Evolutionary conservation across 2,888 invertebrate species (phyloP).

Genomic region (Meiosimyza platycephala): DNA sequence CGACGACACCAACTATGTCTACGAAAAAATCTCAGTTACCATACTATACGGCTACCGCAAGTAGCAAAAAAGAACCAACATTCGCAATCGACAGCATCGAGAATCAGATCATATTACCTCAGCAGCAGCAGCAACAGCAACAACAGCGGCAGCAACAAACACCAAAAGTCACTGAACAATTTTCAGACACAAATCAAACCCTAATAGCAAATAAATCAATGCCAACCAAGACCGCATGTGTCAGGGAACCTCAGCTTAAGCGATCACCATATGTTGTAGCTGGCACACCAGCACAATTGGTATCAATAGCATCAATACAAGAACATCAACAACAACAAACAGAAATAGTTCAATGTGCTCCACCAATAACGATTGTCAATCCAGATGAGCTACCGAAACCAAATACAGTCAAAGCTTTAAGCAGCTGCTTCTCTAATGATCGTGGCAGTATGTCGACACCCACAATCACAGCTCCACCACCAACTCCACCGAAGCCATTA

Average conservation of each 20-base stretch:
- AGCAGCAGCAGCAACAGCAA: slow-evolving; percentile 31
- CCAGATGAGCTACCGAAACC: slow-evolving; percentile 61
- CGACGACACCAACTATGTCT: slow-evolving; percentile 45
- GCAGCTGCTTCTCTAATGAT: slow-evolving; percentile 55
- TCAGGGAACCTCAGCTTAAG: slow-evolving; percentile 40
- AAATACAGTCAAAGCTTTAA: slow-evolving; percentile 59
- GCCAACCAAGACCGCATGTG: slow-evolving; percentile 40
- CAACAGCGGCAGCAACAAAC: slow-evolving; percentile 31
- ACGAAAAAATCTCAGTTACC: slow-evolving; percentile 47
- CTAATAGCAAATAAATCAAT: slow-evolving; percentile 30
- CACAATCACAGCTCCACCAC: slow-evolving; percentile 12
- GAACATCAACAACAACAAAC: slow-evolving; percentile 41
- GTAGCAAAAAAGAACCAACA: neutral
- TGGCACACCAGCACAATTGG: slow-evolving; percentile 16
- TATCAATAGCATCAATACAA: slow-evolving; percentile 34
- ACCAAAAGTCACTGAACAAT: slow-evolving; percentile 34
- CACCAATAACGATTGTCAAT: slow-evolving; percentile 56
- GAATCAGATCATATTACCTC: slow-evolving; percentile 37
- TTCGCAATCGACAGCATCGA: slow-evolving; percentile 30
- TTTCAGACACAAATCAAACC: slow-evolving; percentile 37
- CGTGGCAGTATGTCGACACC: slow-evolving; percentile 8
- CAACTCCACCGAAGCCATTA: slow-evolving; percentile 47
- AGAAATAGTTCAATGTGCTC: slow-evolving; percentile 58
- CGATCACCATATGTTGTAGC: slow-evolving; percentile 4
- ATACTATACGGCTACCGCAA: slow-evolving; percentile 36